Evolutionary conservation across 2,888 invertebrate genomes (phyloP), one percentile per base, ranked within the genome.

Genomic region (Xestia sexstrigata): DNA sequence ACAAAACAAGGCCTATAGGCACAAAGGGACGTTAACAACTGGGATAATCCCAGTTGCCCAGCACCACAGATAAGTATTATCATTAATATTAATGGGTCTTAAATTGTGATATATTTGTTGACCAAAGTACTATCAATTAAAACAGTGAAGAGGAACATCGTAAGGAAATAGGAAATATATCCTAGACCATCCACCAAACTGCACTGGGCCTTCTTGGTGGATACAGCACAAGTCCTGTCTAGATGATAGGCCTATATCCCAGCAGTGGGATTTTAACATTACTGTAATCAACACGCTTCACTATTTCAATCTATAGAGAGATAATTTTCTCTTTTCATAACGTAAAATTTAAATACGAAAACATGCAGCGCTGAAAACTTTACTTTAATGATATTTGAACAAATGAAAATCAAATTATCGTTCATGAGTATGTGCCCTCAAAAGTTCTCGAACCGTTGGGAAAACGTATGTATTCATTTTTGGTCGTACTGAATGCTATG

Each of bases 361-460:
- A 55, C 23, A 45, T 35, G 17, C 9, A 30, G 15, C 9, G 20
- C n/a, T 47, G 23, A 17, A 39, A 42, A n/a, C 8, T 58, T 55
- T 72, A 49, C 62, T 35, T 71, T 17, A 80, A 77, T 47, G 47
- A 55, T 30, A 42, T 80, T 82, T 63, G 30, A n/a, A n/a, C 20
- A 49, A 68, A 71, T 63, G 45, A 63, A 77, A 71, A 69, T 78
- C 9, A 30, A 83, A 83, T 83, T 81, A 78, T 17, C 45, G 26
- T n/a, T 26, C 68, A 63, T 35, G 47, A 58, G 67, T 55, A 26
- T n/a, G 66, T 20, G 49, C 30, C 15, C 35, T 11, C 6, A 63
- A 78, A 67, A 52, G 20, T 60, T 42, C 42, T 52, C 17, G 35
- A 70, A 47, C 15, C n/a, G 45, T 60, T 26, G 55, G n/a, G 63